Conservation (phyloP, 2,797 vertebrate species). For the Calcarius lapponicus region DNA sequence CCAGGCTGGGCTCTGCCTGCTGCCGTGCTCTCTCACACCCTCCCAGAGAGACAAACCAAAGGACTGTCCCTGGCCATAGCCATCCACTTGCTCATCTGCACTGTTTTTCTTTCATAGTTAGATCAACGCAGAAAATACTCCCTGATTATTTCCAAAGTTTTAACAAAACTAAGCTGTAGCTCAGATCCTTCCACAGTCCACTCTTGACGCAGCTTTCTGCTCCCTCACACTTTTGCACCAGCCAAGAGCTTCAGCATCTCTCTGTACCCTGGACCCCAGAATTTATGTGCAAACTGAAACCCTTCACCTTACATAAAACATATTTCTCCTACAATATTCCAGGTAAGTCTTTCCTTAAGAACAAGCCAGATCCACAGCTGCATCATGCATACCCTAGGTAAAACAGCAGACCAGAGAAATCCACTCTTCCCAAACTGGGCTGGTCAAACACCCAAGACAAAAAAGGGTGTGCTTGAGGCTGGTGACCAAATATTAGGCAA, state of each 20-base stretch:
- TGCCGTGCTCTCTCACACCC: neutral
- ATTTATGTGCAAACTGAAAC: neutral
- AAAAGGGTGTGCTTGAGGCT: neutral
- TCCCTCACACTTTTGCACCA: neutral
- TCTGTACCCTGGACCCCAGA: no score
- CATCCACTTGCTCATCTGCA: neutral
- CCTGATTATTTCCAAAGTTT: neutral
- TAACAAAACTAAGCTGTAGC: neutral
- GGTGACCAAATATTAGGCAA: neutral
- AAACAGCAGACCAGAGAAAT: neutral
- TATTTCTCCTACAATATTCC: neutral
- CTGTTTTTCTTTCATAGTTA: neutral
- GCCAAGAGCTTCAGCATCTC: neutral
- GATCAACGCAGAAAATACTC: neutral
- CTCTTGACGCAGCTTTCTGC: neutral
- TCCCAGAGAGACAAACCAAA: neutral
- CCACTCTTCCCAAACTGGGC: neutral
- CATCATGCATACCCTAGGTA: neutral
- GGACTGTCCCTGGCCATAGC: neutral
- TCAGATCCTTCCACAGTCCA: neutral
- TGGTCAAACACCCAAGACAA: neutral
- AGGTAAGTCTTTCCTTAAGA: neutral
- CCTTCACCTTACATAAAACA: neutral
- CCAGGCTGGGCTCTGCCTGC: accelerated
- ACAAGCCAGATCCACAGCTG: neutral